Evolutionary conservation across 2,888 invertebrate species (phyloP).

Genomic region (Drosophila subsilvestris): DNA sequence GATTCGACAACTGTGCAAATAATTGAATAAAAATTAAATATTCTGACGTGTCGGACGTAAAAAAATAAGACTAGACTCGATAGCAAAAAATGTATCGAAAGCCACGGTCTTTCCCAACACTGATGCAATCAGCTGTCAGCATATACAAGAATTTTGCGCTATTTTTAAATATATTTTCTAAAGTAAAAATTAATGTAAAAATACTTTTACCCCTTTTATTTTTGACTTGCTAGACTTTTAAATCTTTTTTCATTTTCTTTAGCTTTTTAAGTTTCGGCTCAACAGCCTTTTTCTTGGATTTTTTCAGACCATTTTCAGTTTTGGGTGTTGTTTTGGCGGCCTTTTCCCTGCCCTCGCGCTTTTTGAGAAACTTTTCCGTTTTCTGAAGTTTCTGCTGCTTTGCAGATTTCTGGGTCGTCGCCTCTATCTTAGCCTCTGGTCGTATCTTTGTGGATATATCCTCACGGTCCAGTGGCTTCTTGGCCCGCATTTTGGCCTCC

Average conservation of each 20-base stretch:
- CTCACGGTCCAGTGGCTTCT: constrained; percentile 87
- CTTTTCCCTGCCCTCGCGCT: neutral
- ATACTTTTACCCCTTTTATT: neutral
- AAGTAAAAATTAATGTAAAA: neutral
- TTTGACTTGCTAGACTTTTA: neutral
- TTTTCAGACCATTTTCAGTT: constrained; percentile 27
- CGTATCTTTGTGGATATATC: constrained; percentile 86
- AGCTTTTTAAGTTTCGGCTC: constrained; percentile 38
- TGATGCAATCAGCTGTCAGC: neutral
- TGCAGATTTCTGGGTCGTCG: constrained; percentile 13
- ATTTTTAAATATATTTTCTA: neutral
- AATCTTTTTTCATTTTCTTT: constrained; percentile 36
- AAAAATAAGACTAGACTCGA: constrained; percentile 1
- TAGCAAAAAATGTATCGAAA: constrained; percentile 2
- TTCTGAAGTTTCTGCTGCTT: constrained; percentile 40
- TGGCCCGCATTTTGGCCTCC: constrained; percentile 86
- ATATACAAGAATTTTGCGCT: neutral
- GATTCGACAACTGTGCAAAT: constrained; percentile 54
- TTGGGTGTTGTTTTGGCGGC: constrained; percentile 13
- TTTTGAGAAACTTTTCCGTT: constrained; percentile 31
- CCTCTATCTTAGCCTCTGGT: constrained; percentile 33
- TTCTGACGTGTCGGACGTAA: constrained; percentile 66
- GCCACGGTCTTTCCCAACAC: neutral
- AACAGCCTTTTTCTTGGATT: neutral
- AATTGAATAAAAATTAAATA: constrained; percentile 36